Evolutionary conservation across 2,888 invertebrate genomes (phyloP).

Genomic region (Acrobasis consociella): DNA sequence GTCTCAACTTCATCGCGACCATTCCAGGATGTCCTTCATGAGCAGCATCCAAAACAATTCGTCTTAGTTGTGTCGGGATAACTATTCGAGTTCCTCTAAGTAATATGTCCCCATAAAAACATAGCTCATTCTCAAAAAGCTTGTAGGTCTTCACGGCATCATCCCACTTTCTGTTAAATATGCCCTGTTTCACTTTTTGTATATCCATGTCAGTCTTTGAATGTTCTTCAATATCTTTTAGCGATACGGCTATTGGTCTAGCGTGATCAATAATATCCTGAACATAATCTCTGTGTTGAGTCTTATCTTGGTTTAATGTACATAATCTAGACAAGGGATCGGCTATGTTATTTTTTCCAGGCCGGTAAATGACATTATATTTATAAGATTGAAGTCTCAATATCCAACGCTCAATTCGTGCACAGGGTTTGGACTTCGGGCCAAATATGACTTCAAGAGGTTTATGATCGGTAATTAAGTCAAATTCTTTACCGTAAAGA

Average conservation of each 20-base stretch:
- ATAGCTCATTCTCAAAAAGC: conserved; percentile 22
- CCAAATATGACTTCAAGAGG: conserved; percentile 32
- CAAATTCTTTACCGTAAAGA: conserved; percentile 20
- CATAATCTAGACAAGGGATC: conserved; percentile 31
- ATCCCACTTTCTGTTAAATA: conserved; percentile 16
- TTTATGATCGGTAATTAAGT: conserved; percentile 32
- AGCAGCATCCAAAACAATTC: conserved; percentile 25
- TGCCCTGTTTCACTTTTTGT: conserved; percentile 10
- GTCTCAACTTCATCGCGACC: conserved; percentile 44
- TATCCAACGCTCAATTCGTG: conserved; percentile 36
- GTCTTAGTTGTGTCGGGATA: background rate
- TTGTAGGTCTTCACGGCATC: conserved; percentile 16
- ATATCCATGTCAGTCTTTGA: conserved; percentile 16
- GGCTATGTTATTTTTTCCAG: conserved; percentile 35
- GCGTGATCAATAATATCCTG: conserved; percentile 14
- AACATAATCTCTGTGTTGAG: conserved; percentile 2
- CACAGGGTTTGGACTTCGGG: conserved; percentile 35
- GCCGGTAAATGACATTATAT: conserved; percentile 28
- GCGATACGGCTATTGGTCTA: conserved; percentile 15
- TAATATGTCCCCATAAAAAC: conserved; percentile 16
- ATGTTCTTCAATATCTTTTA: conserved; percentile 9
- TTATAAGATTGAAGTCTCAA: conserved; percentile 34
- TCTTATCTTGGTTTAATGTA: background rate
- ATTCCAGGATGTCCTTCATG: conserved; percentile 50
- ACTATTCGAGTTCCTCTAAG: conserved; percentile 24